Percentiles rank a stretch among this genome's conserved stretches.
Conservation (phyloP, 2,888 invertebrate species). For the Smittia sp. region DNA sequence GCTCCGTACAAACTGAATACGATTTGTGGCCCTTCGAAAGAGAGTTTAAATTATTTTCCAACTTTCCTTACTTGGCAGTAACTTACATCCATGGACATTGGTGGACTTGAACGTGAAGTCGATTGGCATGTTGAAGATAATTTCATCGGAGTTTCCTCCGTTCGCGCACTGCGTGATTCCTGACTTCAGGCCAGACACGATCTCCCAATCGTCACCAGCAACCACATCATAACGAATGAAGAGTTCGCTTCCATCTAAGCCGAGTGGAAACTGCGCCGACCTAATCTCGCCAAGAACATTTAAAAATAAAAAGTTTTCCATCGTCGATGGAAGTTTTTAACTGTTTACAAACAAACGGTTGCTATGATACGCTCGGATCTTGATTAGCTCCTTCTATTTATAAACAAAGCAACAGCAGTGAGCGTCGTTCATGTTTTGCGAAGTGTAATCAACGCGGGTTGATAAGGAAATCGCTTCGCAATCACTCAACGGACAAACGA, state of each 20-base stretch:
- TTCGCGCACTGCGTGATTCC: constrained; percentile 75
- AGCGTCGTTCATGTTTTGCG: too few species aligned
- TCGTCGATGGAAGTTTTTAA: constrained; percentile 32
- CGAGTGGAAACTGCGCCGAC: constrained; percentile 69
- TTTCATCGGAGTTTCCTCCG: constrained; percentile 54
- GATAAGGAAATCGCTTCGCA: too few species aligned
- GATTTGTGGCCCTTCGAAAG: constrained; percentile 84
- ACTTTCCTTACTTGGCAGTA: constrained; percentile 16
- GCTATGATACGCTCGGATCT: too few species aligned
- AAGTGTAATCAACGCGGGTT: too few species aligned
- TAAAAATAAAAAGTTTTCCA: constrained; percentile 54
- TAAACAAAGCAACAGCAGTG: too few species aligned
- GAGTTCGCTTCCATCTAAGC: constrained; percentile 60
- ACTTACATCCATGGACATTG: constrained; percentile 93
- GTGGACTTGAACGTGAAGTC: constrained; percentile 89
- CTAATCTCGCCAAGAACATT: constrained; percentile 69
- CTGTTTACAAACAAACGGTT: neutral
- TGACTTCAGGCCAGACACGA: constrained; percentile 78
- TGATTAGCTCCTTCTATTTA: too few species aligned
- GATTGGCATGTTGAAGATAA: constrained; percentile 88
- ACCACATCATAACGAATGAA: constrained; percentile 65
- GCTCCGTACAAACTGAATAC: constrained; percentile 80
- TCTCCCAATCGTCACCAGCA: constrained; percentile 85
- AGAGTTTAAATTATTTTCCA: too few species aligned
- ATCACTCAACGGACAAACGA: too few species aligned